These are phyloP conservation scores for Pagrus major DNA, from an alignment of 2,113 vertebrate species.

Conservation along the genomic window DNA sequence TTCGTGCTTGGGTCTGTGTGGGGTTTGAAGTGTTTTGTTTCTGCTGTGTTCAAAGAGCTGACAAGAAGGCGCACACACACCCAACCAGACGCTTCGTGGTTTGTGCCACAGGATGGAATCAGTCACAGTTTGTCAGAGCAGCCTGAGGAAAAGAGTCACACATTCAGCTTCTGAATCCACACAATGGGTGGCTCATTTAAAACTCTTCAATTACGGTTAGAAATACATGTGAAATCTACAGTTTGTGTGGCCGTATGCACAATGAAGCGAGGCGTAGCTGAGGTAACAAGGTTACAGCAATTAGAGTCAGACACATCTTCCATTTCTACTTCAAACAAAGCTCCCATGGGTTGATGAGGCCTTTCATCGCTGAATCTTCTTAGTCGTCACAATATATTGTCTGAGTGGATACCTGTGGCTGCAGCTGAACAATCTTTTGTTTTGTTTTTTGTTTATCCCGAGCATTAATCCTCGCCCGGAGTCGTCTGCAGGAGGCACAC, in stretches of 20 bases:
- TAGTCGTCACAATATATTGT: slow-evolving; percentile 14
- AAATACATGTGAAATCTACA: slow-evolving; percentile 20
- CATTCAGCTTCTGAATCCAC: slow-evolving; percentile 44
- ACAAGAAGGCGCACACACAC: slow-evolving; percentile 34
- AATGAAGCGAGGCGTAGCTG: neutral
- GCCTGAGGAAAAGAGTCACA: slow-evolving; percentile 54
- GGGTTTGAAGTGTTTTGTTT: slow-evolving; percentile 37
- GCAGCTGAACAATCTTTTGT: slow-evolving; percentile 43
- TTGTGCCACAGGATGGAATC: slow-evolving; percentile 56
- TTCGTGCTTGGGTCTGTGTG: slow-evolving; percentile 23
- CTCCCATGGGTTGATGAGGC: slow-evolving; percentile 24
- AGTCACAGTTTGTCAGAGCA: slow-evolving; percentile 34
- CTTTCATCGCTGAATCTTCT: slow-evolving; percentile 30
- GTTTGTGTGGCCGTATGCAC: neutral
- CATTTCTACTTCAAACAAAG: slow-evolving; percentile 46
- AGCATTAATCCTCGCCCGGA: slow-evolving; percentile 57
- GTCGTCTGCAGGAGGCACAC: slow-evolving; percentile 25
- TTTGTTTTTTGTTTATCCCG: slow-evolving; percentile 53
- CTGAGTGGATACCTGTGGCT: slow-evolving; percentile 49
- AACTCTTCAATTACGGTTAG: slow-evolving; percentile 2
- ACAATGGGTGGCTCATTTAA: slow-evolving; percentile 21
- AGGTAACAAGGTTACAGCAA: slow-evolving; percentile 3
- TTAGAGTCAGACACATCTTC: neutral
- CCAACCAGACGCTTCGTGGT: slow-evolving; percentile 48
- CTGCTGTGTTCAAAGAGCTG: slow-evolving; percentile 49